Base-by-base conservation (phyloP, 2,888 invertebrate genomes). In the Andrena flavipes region DNA sequence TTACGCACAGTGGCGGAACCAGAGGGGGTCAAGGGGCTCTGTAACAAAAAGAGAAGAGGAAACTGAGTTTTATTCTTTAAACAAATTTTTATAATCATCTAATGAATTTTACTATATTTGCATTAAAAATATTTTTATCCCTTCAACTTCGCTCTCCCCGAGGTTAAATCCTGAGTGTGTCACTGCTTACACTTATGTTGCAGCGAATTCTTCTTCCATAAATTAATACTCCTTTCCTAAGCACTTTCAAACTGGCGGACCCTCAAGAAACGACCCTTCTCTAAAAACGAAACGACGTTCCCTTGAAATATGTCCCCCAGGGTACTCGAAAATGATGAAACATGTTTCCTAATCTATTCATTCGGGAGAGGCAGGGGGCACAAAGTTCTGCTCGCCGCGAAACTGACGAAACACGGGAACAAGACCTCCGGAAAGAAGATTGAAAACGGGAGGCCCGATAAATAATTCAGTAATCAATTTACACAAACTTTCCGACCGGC, bases 401-500 rank as follows among this genome's bases (percentile, higher is more conserved):
- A 48, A 23, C 30, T 30, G 64, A 62, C 2, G 65, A 42, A 54
- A 30, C 49, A 29, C 23, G 13, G 33, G 20, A 16, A 16, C 70
- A 26, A 68, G 48, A 10, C 49, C 7, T n/a, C n/a, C 16, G 26
- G n/a, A 49, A 54, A 26, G 42, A 3, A 51, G 26, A 33, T 20
- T 54, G 54, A 30, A 48, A 48, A 48, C 54, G 26, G 33, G 29
- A 20, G 59, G 33, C 54, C 62, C 88, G 85, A 91, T 91, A 91
- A 91, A 91, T 91, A 91, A 91, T 91, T 91, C 91, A 90, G 88
- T 90, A 90, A 91, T 91, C 91, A 90, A 89, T 91, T 91, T 90
- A 90, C 84, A 87, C 87, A 90, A 42, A 90, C 88, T 91, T 90
- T 83, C 82, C 69, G 48, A 56, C 48, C 10, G 59, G 84, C 86